Conservation (phyloP, 2,113 vertebrate genomes). For the Glaucomys volans region DNA sequence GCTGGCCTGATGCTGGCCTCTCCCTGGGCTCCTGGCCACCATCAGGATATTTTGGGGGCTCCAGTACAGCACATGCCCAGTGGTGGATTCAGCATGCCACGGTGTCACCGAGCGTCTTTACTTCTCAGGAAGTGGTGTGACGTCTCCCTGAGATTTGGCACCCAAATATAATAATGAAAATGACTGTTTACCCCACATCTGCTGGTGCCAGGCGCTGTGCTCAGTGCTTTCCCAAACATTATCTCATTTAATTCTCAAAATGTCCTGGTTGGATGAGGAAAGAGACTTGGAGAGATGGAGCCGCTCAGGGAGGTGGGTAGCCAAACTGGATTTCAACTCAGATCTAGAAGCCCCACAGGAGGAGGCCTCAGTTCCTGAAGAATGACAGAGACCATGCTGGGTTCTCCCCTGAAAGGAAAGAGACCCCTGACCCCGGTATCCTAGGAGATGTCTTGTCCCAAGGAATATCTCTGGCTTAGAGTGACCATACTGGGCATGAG, state of each 20-base stretch:
- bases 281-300: background rate
- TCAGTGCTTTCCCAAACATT: slow-evolving; percentile 37
- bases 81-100: background rate
- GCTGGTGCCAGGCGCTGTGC: slow-evolving; percentile 5
- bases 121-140: slow-evolving; percentile 28
- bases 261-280: background rate
- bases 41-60: background rate
- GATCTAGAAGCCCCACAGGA: background rate
- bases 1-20: background rate
- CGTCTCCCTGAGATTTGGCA: slow-evolving; percentile 33
- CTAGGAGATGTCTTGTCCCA: background rate
- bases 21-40: background rate
- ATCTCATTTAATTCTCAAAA: slow-evolving; percentile 65
- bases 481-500: background rate
- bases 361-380: background rate
- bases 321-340: background rate
- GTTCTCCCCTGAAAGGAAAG: too few species aligned
- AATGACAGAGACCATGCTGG: background rate
- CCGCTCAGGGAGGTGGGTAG: background rate
- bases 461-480: background rate
- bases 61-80: background rate
- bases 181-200: background rate
- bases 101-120: background rate
- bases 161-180: slow-evolving; percentile 50
- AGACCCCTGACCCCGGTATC: background rate